phyloP scores from a whole-genome alignment of 2,888 invertebrate genomes.

The Carpatolechia fugitivella region DNA sequence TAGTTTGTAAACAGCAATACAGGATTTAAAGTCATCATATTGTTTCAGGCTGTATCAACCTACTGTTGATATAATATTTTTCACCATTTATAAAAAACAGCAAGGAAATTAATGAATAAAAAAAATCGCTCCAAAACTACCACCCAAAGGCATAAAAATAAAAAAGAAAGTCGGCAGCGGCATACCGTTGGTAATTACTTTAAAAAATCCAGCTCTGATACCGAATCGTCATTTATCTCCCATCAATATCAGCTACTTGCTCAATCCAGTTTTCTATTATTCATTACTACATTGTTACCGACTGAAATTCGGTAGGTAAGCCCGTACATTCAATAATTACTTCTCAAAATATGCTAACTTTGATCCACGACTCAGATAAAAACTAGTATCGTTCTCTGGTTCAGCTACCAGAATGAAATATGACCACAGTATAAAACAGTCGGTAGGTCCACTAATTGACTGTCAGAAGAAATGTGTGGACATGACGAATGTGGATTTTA shows the following conservation, averaged over 20 bases:
- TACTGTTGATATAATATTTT: too few relatives aligned
- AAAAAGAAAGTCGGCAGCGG: constrained; percentile 37
- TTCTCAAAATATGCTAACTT: constrained; percentile 76
- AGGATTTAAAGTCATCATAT: too few relatives aligned
- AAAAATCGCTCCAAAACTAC: too few relatives aligned
- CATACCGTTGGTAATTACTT: constrained; percentile 59
- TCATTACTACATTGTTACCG: constrained; percentile 68
- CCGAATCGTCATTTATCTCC: constrained; percentile 71
- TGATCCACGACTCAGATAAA: constrained; percentile 74
- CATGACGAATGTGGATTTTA: constrained; percentile 7
- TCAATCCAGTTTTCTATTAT: constrained; percentile 70
- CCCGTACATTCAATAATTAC: constrained; percentile 75
- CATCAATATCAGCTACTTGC: constrained; percentile 66
- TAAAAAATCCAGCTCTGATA: constrained; percentile 60
- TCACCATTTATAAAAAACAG: too few relatives aligned
- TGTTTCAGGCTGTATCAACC: too few relatives aligned
- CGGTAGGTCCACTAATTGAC: constrained; percentile 11
- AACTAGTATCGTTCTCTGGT: constrained; percentile 35
- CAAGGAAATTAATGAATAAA: too few relatives aligned
- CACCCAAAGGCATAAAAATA: not conserved
- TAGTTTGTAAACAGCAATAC: too few relatives aligned
- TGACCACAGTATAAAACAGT: constrained; percentile 12
- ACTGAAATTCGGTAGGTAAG: constrained; percentile 73
- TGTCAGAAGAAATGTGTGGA: constrained; percentile 10
- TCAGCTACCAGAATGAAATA: constrained; percentile 17